Conservation (phyloP, 2,888 invertebrate species). For the Helicoverpa assulta region DNA sequence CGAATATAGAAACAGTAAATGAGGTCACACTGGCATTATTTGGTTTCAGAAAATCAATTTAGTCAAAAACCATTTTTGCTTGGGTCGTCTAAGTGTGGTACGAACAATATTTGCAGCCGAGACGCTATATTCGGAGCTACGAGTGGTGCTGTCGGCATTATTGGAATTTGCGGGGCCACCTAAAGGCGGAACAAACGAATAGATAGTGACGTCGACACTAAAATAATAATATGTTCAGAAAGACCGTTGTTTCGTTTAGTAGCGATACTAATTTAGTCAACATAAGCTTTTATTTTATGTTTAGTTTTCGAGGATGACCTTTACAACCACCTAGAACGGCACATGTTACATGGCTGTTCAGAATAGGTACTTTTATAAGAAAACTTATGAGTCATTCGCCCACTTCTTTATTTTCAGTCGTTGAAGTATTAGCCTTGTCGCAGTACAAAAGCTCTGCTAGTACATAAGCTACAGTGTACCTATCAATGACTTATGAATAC, state of each 20-base stretch:
- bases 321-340: neutral
- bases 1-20: conserved; percentile 53
- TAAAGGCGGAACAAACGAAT: conserved; percentile 62
- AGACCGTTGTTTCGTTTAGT: conserved; percentile 38
- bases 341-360: neutral
- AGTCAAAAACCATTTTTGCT: conserved; percentile 76
- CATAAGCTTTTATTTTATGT: conserved; percentile 28
- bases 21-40: conserved; percentile 62
- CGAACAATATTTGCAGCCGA: conserved; percentile 81
- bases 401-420: neutral
- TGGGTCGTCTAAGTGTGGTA: conserved; percentile 73
- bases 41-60: conserved; percentile 74
- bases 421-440: conserved; percentile 2
- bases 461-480: conserved; percentile 47
- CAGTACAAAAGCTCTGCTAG: neutral
- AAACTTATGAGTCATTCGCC: neutral
- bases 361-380: neutral
- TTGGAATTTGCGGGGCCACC: conserved; percentile 75
- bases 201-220: conserved; percentile 52
- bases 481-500: conserved; percentile 74
- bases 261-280: conserved; percentile 39
- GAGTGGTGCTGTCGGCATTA: conserved; percentile 75
- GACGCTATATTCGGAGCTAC: conserved; percentile 76
- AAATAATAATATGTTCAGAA: conserved; percentile 54
- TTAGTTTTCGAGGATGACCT: conserved; percentile 10